Evolutionary conservation across 2,797 vertebrate species (phyloP).

Genomic region (Propithecus deckenii): DNA sequence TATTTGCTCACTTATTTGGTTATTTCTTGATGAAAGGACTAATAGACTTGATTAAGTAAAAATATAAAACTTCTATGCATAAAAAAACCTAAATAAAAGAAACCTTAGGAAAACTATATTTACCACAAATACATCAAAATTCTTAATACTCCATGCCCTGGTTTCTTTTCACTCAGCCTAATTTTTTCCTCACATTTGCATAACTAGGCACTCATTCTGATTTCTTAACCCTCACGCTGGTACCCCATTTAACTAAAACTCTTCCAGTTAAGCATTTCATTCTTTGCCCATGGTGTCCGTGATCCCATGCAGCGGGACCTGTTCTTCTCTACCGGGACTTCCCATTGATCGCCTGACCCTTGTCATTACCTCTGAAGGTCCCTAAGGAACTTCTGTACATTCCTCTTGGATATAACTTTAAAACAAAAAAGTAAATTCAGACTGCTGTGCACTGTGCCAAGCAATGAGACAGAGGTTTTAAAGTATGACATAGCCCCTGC

Average conservation of each 20-base stretch:
- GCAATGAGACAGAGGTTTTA: neutral
- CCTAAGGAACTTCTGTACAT: neutral
- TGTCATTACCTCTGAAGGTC: neutral
- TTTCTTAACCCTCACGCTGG: neutral
- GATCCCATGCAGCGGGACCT: neutral
- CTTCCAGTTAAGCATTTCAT: neutral
- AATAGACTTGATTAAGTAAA: conserved; percentile 1
- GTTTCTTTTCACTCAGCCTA: neutral
- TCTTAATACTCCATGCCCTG: neutral
- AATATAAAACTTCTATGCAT: neutral
- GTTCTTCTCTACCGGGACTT: neutral
- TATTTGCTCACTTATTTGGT: conserved; percentile 20
- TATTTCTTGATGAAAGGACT: conserved; percentile 7
- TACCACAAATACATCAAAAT: neutral
- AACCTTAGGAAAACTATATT: neutral
- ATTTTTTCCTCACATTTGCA: neutral
- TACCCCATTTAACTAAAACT: neutral
- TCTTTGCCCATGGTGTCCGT: neutral
- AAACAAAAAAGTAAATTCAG: neutral
- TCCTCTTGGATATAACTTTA: conserved; percentile 5
- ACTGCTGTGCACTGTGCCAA: neutral
- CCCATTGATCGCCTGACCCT: neutral
- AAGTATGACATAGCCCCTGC: neutral
- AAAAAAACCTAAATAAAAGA: neutral
- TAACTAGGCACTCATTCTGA: neutral